Evolutionary conservation across 1,140 invertebrate species (phyloP), one percentile per base, ranked within the genome.

Genomic region (Heliconius eleuchia): DNA sequence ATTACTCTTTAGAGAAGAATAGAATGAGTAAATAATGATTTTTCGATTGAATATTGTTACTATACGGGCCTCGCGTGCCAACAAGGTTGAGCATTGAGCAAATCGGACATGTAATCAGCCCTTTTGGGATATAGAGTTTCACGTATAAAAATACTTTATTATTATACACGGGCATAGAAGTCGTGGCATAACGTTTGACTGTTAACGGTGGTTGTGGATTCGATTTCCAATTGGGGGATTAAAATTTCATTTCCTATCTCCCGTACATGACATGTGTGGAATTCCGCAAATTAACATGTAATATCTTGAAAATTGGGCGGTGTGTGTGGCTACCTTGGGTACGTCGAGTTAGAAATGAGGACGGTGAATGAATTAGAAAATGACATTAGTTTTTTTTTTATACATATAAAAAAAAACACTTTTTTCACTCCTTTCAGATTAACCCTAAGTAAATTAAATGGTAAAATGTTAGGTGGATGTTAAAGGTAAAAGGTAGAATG

Each of bases 61-160:
- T 66, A 66, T 18, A 27, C 60, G 23, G 16, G 60, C 13, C 60
- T 66, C 60, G 60, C 60, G 55, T 60, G 60, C 60, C 23, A 30
- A 66, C 23, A 66, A 66, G 23, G 55, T 60, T 30, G 60, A 66
- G 60, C 60, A 66, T 30, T 66, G 60, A 66, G 60, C 60, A 66
- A 30, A 66, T 66, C 60, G 60, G 23, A 66, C 30, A 30, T 30
- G 23, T 66, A 66, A 66, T 66, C 23, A 66, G 23, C 2, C 60
- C 13, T 66, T 11, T 60, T 60, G n/a, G 8, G 19, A 57, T n/a
- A 19, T 9, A 60, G n/a, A 60, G n/a, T 60, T 60, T 60, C 55
- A 60, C n/a, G 19, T 60, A 60, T 23, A 60, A 60, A 60, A n/a
- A 60, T 23, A 23, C 7, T 60, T 60, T 60, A 60, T 60, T 60